Percentiles rank a stretch among this genome's conserved stretches.
These are phyloP conservation scores for Pentamera pediparva DNA, from an alignment of 53 echinoderm and acorn worm genomes.

Conservation along the genomic window DNA sequence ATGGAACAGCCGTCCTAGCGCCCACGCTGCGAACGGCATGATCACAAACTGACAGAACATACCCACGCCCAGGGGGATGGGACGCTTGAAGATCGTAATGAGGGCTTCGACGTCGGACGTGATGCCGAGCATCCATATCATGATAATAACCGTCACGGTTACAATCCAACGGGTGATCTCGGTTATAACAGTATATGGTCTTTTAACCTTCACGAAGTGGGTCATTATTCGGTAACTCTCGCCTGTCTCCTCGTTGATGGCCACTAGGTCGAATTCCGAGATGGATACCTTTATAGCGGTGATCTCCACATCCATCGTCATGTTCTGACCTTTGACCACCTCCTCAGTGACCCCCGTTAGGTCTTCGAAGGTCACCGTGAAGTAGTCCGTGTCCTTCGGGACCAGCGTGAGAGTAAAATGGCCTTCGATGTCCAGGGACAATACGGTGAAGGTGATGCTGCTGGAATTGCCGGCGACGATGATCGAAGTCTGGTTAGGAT, in stretches of 20 bases:
- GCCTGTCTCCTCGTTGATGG: background rate
- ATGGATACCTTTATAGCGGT: background rate
- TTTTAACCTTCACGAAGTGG: too few species aligned
- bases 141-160: constrained; percentile 47
- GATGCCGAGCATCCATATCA: constrained; percentile 72
- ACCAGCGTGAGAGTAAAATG: background rate
- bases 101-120: constrained; percentile 58
- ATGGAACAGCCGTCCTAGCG: constrained; percentile 38
- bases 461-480: too few species aligned
- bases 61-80: constrained; percentile 62
- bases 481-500: too few species aligned
- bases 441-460: background rate
- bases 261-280: background rate
- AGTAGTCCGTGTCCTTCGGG: background rate
- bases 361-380: background rate
- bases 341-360: background rate
- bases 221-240: too few species aligned
- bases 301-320: background rate
- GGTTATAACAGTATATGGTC: too few species aligned
- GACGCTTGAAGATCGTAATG: constrained; percentile 53
- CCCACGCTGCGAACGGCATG: constrained; percentile 77
- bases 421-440: background rate
- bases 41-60: constrained; percentile 81
- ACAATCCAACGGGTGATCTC: constrained; percentile 55
- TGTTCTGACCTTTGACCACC: background rate